Conservation (phyloP, 2,797 vertebrate genomes). For the Steatocranus sp. region DNA sequence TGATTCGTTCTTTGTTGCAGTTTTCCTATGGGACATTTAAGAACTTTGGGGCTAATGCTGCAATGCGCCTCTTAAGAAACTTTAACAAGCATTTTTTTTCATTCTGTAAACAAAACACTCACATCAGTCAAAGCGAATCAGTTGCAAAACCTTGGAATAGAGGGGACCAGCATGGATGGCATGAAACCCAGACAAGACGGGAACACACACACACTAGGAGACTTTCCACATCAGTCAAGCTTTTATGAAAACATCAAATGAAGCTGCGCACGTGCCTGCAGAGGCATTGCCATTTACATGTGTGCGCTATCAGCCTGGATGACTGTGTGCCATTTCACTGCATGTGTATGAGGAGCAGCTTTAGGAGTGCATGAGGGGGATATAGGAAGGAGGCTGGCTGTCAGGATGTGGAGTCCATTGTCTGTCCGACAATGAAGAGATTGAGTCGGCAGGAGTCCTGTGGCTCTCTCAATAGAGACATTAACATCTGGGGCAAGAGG, state of each 20-base stretch:
- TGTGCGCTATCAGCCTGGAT: background rate
- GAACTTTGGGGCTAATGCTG: background rate
- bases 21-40: background rate
- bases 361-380: slow-evolving; percentile 20
- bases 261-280: background rate
- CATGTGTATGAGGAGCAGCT: slow-evolving; percentile 16
- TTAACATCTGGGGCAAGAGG: slow-evolving; percentile 76
- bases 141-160: background rate
- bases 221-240: background rate
- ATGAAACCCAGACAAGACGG: background rate
- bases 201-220: background rate
- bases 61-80: background rate
- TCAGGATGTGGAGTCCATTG: slow-evolving; percentile 74
- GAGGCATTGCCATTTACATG: background rate
- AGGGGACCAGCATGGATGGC: background rate
- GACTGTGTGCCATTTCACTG: background rate
- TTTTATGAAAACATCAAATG: background rate
- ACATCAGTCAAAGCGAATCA: background rate
- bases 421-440: slow-evolving; percentile 76
- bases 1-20: background rate
- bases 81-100: background rate
- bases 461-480: slow-evolving; percentile 71
- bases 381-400: slow-evolving; percentile 48
- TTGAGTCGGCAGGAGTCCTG: slow-evolving; percentile 69
- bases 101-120: background rate